Evolutionary conservation across 2,113 vertebrate species (phyloP).

Genomic region (Reinhardtius hippoglossoides): DNA sequence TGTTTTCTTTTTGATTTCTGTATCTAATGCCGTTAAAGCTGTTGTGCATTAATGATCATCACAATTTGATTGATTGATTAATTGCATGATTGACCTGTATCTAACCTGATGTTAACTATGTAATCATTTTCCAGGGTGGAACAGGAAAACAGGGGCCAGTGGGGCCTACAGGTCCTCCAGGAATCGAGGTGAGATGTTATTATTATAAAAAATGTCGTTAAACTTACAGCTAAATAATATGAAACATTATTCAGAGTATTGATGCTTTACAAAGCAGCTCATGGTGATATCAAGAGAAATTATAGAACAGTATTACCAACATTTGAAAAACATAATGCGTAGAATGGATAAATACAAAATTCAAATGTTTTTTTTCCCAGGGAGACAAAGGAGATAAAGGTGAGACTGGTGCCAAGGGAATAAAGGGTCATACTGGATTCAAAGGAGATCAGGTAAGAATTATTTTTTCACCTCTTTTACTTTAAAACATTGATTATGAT

Average conservation of each 20-base stretch:
- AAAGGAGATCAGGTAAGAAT: conserved; percentile 83
- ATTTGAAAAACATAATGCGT: not conserved
- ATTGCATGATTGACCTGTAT: not conserved
- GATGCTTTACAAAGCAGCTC: no score
- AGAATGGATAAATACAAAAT: not conserved
- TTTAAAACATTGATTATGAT: not conserved
- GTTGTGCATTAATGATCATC: not conserved
- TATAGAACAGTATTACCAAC: not conserved
- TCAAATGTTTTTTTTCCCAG: conserved; percentile 55
- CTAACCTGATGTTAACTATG: not conserved
- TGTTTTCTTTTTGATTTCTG: not conserved
- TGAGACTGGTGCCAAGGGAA: conserved; percentile 73
- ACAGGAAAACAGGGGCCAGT: conserved; percentile 82
- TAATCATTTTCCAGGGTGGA: conserved; percentile 73
- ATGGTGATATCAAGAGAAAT: not conserved
- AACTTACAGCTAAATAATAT: not conserved
- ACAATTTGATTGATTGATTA: no score
- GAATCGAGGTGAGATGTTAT: conserved; percentile 70
- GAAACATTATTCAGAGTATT: not conserved
- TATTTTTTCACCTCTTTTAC: not conserved
- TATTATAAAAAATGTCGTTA: not conserved
- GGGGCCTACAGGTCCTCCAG: conserved; percentile 74
- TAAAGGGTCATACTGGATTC: conserved; percentile 84
- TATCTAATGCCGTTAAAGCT: not conserved
- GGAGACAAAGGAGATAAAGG: conserved; percentile 82